Evolutionary conservation across 1,140 invertebrate genomes (phyloP).

Genomic region (Schlechtendalia chinensis): DNA sequence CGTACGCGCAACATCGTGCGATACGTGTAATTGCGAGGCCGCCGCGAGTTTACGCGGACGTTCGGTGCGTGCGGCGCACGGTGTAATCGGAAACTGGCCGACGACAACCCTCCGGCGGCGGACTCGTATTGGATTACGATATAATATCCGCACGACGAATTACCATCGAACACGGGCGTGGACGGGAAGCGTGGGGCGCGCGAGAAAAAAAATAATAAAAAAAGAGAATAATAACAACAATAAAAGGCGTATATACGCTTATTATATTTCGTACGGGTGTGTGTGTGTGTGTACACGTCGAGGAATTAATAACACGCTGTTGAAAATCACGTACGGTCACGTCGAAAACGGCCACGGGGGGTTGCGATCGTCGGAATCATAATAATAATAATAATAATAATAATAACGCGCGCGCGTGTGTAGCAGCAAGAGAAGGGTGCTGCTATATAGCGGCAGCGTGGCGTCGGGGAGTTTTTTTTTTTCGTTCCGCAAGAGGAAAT

Average conservation of each 20-base stretch:
- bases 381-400: constrained; percentile 15
- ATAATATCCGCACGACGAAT: constrained; percentile 13
- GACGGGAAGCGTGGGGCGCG: background rate
- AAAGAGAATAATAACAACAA: constrained; percentile 7
- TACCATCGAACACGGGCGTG: background rate
- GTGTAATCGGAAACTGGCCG: constrained; percentile 22
- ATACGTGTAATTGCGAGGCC: too few species aligned
- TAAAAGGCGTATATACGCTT: background rate
- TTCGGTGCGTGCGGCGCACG: too few species aligned
- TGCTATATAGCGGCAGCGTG: background rate
- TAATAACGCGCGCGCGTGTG: background rate
- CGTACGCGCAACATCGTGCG: too few species aligned
- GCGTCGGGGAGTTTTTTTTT: too few species aligned
- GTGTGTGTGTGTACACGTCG: background rate
- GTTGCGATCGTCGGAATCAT: background rate
- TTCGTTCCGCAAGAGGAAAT: constrained; percentile 22
- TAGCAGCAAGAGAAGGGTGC: background rate
- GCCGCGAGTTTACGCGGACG: background rate
- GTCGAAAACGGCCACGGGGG: background rate
- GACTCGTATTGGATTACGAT: background rate
- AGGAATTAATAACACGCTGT: constrained; percentile 45
- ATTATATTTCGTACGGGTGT: constrained; percentile 7
- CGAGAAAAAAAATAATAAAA: constrained; percentile 4
- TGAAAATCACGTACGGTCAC: constrained; percentile 39
- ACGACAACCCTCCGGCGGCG: background rate